Conservation (phyloP, 2,113 vertebrate species). For the Apodemus speciosus region DNA sequence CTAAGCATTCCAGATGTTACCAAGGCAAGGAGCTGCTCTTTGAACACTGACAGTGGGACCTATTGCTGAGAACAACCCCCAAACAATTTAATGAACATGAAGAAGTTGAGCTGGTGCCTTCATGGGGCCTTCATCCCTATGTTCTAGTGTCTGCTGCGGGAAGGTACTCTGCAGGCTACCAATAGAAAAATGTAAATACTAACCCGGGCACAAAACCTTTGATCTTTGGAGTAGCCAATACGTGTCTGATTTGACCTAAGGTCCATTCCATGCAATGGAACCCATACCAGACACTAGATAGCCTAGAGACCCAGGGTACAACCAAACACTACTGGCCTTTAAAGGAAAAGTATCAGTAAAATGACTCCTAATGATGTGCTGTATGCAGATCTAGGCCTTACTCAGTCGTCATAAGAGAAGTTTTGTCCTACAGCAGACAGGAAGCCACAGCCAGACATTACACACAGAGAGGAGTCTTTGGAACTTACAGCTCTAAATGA, state of each 20-base stretch:
- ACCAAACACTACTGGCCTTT: background rate
- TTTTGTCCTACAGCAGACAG: background rate
- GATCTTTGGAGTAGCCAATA: background rate
- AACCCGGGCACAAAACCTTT: background rate
- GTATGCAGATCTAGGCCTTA: background rate
- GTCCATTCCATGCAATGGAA: background rate
- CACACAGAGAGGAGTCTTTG: too few species aligned
- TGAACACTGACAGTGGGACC: background rate
- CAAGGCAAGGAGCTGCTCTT: background rate
- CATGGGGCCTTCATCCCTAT: background rate
- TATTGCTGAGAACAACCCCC: background rate
- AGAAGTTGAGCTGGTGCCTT: background rate
- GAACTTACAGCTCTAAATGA: background rate
- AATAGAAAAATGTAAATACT: background rate
- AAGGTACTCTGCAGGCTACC: background rate
- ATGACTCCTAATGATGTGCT: background rate
- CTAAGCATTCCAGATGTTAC: background rate
- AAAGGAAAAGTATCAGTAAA: background rate
- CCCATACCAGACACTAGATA: background rate
- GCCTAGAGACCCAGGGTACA: background rate
- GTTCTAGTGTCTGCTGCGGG: background rate
- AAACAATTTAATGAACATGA: background rate
- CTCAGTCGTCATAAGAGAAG: background rate
- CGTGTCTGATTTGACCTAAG: background rate
- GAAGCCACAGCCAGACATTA: background rate